Evolutionary conservation across 2,797 vertebrate genomes (phyloP), one percentile per base, ranked within the genome.

Genomic region (Galaxias olidus): DNA sequence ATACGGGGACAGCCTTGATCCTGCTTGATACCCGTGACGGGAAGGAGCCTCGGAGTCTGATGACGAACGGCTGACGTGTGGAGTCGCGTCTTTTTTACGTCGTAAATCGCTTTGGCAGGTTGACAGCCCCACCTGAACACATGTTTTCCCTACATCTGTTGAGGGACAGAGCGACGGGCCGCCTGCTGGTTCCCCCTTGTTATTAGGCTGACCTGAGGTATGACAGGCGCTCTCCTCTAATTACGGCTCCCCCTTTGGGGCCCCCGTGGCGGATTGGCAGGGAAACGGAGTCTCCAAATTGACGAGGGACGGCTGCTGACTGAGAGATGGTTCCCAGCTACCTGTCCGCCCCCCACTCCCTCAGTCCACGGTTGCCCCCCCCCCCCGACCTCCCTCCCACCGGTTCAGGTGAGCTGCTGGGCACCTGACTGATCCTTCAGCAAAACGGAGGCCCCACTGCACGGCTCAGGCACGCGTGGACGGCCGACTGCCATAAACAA

Each of bases 181-280:
- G 74, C 15, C 42, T 17, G 14, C 73, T 50, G 74, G 48, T 66
- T 45, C 55, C 59, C 52, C 30, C 64, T 65, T 63, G 72, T 70
- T 74, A 71, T 68, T 68, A 69, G 54, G 42, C 44, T 69, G 66
- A 75, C 77, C 74, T 63, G 72, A 81, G 57, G 73, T 79, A 69
- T 63, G 59, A 59, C 54, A 66, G 59, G 61, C 58, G 56, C 19
- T 65, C 69, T 79, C 77, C 83, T 88, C 64, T 88, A 87, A 91
- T 91, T 84, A 85, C 64, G 51, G 50, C 66, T 59, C 57, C 73
- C 52, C 30, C 30, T 6, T 6, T 2, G 30, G 3, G 6, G 30
- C 3, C 30, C 30, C 30, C 30, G 3, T 30, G 30, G 30, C 30
- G 30, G 30, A 30, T 30, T n/a, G 30, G 2, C 11, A 7, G 69